phyloP scores from a whole-genome alignment of 2,888 invertebrate genomes.

The Hypsopygia costalis region DNA sequence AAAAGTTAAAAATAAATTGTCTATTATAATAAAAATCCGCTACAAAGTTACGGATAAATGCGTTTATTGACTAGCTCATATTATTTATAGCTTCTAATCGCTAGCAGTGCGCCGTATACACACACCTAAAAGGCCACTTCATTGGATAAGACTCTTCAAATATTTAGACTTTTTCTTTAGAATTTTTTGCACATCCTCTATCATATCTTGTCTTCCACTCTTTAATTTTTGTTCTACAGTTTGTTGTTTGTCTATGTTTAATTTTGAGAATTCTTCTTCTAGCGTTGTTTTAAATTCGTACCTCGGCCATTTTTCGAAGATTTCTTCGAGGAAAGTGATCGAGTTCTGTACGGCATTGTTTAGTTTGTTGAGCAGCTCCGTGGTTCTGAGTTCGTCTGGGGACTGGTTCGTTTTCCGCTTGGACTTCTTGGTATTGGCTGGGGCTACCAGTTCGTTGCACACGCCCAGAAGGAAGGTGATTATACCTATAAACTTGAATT shows the following conservation, averaged over 20 bases:
- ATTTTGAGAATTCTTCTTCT: conserved; percentile 53
- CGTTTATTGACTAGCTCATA: too few relatives aligned
- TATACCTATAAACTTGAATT: conserved; percentile 72
- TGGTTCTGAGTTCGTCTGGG: conserved; percentile 60
- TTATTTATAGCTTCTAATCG: too few relatives aligned
- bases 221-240: conserved; percentile 67
- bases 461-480: conserved; percentile 78
- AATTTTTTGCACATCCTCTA: conserved; percentile 73
- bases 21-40: too few relatives aligned
- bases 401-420: conserved; percentile 78
- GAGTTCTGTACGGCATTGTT: conserved; percentile 52
- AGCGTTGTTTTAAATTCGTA: conserved; percentile 46
- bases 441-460: conserved; percentile 73
- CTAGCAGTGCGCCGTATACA: too few relatives aligned
- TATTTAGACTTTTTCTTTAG: conserved; percentile 79
- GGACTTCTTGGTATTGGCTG: conserved; percentile 74
- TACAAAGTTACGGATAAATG: too few relatives aligned
- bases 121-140: conserved; percentile 33
- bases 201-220: conserved; percentile 69
- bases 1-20: too few relatives aligned
- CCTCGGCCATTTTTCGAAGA: conserved; percentile 64
- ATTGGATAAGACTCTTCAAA: conserved; percentile 61
- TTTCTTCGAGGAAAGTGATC: conserved; percentile 53
- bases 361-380: conserved; percentile 46
- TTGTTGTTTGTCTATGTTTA: conserved; percentile 52